Evolutionary conservation across 2,113 vertebrate species (phyloP).

Genomic region (Solea solea): DNA sequence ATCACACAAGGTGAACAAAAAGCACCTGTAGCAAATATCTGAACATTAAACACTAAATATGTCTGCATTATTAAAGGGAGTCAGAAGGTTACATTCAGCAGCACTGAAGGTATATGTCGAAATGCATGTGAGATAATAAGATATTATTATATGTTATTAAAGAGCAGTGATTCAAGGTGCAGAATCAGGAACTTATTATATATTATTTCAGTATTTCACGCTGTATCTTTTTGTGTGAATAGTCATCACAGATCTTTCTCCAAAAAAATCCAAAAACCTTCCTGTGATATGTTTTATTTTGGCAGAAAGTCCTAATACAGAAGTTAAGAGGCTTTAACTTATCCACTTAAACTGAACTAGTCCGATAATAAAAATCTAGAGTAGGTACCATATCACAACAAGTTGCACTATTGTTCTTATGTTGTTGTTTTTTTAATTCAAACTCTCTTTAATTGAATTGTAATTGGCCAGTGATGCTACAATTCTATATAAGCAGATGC

Average conservation of each 20-base stretch:
- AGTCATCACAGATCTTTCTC: too few species aligned
- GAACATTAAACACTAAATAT: neutral
- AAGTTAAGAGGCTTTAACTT: too few species aligned
- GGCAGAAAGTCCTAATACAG: too few species aligned
- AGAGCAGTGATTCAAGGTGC: too few species aligned
- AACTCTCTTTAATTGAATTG: slow-evolving; percentile 26
- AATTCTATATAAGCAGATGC: slow-evolving; percentile 13
- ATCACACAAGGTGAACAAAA: neutral
- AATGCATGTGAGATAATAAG: too few species aligned
- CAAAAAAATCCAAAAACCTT: too few species aligned
- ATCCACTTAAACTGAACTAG: too few species aligned
- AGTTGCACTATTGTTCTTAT: slow-evolving; percentile 41
- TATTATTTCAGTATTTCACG: neutral
- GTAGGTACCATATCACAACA: slow-evolving; percentile 1
- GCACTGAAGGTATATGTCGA: neutral
- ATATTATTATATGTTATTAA: too few species aligned
- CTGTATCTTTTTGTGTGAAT: too few species aligned
- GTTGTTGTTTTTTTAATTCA: neutral
- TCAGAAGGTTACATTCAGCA: slow-evolving; percentile 12
- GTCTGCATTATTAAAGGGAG: neutral
- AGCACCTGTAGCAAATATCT: neutral
- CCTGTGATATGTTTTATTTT: too few species aligned
- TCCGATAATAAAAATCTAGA: too few species aligned
- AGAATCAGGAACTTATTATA: too few species aligned
- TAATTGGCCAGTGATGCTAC: slow-evolving; percentile 17